These are phyloP conservation scores for Neoarius graeffei DNA, from an alignment of 2,113 vertebrate species.

Conservation along the genomic window DNA sequence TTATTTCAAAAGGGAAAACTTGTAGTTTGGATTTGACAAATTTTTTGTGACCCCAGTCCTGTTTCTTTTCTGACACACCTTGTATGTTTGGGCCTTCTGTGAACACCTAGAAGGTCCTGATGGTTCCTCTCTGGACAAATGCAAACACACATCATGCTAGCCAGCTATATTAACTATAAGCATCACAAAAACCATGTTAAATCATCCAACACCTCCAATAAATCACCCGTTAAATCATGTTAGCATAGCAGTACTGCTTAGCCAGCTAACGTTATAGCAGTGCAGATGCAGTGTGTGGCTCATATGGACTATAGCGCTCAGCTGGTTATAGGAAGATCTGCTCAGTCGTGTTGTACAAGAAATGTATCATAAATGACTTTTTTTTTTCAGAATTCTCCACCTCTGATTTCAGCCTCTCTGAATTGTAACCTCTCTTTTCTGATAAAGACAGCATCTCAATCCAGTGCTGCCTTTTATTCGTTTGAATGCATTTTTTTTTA, in stretches of 20 bases:
- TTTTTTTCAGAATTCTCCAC: not conserved
- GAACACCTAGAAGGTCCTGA: too few relatives aligned
- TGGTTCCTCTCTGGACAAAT: too few relatives aligned
- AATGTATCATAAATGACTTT: not conserved
- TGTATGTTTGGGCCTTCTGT: too few relatives aligned
- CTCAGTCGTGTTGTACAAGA: not conserved
- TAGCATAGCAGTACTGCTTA: not conserved
- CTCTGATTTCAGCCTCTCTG: not conserved
- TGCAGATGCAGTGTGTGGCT: not conserved
- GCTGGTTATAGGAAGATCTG: not conserved
- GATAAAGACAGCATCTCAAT: not conserved
- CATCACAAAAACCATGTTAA: too few relatives aligned
- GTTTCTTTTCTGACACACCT: too few relatives aligned
- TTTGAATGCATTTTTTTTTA: not conserved
- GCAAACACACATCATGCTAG: not conserved
- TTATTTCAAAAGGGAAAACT: too few relatives aligned
- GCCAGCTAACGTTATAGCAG: not conserved
- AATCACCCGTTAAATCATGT: not conserved
- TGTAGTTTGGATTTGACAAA: too few relatives aligned
- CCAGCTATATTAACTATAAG: not conserved
- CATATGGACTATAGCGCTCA: not conserved
- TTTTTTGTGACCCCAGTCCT: too few relatives aligned
- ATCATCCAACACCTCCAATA: not conserved
- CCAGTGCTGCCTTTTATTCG: slow-evolving; percentile 13
- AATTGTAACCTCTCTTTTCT: not conserved